Evolutionary conservation across 92 coral and sea anemone species (phyloP).

Genomic region (Desmophyllum pertusum): DNA sequence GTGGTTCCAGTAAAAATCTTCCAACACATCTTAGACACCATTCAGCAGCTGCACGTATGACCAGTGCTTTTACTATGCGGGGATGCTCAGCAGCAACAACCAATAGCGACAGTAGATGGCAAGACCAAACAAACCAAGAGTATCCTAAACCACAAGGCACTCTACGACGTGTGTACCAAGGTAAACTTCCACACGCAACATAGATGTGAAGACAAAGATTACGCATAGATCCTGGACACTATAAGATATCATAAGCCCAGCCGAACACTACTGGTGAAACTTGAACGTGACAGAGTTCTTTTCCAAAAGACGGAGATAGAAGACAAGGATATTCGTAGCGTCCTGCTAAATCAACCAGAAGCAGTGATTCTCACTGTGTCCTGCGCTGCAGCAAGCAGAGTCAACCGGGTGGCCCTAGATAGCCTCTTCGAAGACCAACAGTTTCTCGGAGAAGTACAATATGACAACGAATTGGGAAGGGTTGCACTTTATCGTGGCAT

Average conservation of each 20-base stretch:
- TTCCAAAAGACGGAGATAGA: not conserved
- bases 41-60: constrained; percentile 30
- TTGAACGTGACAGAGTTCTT: not conserved
- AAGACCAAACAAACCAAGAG: not conserved
- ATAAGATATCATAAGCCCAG: constrained; percentile 25
- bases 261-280: not conserved
- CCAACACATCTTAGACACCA: constrained; percentile 15
- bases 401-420: no score
- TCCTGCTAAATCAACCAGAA: no score
- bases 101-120: constrained; percentile 17
- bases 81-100: constrained; percentile 47
- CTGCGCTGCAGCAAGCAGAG: no score
- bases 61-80: constrained; percentile 38
- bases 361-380: no score
- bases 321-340: no score
- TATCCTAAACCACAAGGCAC: not conserved
- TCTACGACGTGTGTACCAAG: not conserved
- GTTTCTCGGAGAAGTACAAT: no score
- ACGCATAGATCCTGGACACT: not conserved
- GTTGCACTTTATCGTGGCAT: no score
- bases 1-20: constrained; percentile 24
- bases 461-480: no score
- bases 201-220: constrained; percentile 23
- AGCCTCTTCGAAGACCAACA: no score
- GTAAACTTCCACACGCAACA: constrained; percentile 17